A percentile compares a stretch with the other conserved stretches of the same genome.
Conservation (phyloP, 2,888 invertebrate genomes). For the Drosophila colorata region DNA sequence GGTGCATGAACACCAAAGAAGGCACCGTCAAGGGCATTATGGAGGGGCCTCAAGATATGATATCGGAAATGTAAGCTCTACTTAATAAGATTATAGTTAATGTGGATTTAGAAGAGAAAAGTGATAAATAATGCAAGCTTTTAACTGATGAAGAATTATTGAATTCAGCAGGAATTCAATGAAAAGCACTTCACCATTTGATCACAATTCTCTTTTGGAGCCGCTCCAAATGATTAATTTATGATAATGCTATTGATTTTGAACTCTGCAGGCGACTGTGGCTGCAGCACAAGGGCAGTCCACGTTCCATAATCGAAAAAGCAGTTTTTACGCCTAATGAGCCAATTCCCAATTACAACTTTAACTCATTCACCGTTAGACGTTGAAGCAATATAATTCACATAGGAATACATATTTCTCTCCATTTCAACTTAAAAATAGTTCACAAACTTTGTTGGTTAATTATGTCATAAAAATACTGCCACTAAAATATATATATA, state of each 20-base stretch:
- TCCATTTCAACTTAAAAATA: background rate
- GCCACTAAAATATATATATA: constrained; percentile 4
- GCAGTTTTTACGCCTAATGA: constrained; percentile 57
- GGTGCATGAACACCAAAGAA: constrained; percentile 88
- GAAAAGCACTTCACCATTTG: too few relatives aligned
- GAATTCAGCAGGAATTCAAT: too few relatives aligned
- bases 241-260: background rate
- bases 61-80: constrained; percentile 86
- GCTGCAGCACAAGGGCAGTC: constrained; percentile 65
- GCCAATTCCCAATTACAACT: constrained; percentile 35
- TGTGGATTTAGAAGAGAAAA: background rate
- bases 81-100: too few relatives aligned
- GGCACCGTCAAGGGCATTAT: constrained; percentile 88
- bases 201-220: too few relatives aligned
- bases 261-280: constrained; percentile 44
- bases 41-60: constrained; percentile 86
- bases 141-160: too few relatives aligned
- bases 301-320: constrained; percentile 53
- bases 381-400: constrained; percentile 18
- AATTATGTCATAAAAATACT: constrained; percentile 8
- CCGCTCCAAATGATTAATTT: too few relatives aligned
- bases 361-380: constrained; percentile 45
- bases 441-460: background rate
- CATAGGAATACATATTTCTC: background rate
- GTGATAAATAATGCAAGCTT: too few relatives aligned